Evolutionary conservation across 37 sponge, comb jelly and placozoan genomes (phyloP).

Genomic region (Halisarca cf. caerulea): DNA sequence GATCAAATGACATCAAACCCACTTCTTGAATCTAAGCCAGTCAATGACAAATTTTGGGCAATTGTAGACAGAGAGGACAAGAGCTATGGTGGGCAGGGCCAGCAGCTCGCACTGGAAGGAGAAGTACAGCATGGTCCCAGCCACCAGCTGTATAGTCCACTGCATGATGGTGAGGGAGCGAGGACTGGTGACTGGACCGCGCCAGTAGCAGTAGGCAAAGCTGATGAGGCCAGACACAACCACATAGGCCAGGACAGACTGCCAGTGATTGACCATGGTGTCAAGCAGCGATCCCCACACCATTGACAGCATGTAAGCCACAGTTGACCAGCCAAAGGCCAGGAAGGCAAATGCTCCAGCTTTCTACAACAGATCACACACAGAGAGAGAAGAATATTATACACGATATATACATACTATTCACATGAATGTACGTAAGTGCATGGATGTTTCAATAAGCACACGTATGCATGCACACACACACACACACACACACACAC

Average conservation of each 20-base stretch:
- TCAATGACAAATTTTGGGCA: background rate
- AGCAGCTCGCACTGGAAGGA: conserved; percentile 30
- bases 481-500: too few relatives aligned
- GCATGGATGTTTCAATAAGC: too few relatives aligned
- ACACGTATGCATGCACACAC: too few relatives aligned
- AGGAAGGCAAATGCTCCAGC: conserved; percentile 22
- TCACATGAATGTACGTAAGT: too few relatives aligned
- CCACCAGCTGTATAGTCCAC: conserved; percentile 63
- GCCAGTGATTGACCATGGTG: conserved; percentile 26
- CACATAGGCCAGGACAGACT: conserved; percentile 43
- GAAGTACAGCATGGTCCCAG: conserved; percentile 29
- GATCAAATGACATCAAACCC: too few relatives aligned
- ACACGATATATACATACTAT: too few relatives aligned
- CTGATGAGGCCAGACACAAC: conserved; percentile 51
- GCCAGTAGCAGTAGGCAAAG: conserved; percentile 66
- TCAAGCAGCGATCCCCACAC: background rate
- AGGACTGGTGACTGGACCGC: conserved; percentile 14
- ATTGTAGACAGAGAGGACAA: background rate
- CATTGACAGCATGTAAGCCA: background rate
- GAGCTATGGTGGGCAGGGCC: background rate
- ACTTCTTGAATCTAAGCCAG: background rate
- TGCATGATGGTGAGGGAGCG: conserved; percentile 62
- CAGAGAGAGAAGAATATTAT: too few relatives aligned
- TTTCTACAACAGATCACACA: background rate
- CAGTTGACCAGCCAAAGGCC: background rate